Percentiles rank a stretch among this genome's conserved stretches.
These are phyloP conservation scores for Caenorhabditis uteleia DNA, from an alignment of 2,888 invertebrate species.

Conservation along the genomic window DNA sequence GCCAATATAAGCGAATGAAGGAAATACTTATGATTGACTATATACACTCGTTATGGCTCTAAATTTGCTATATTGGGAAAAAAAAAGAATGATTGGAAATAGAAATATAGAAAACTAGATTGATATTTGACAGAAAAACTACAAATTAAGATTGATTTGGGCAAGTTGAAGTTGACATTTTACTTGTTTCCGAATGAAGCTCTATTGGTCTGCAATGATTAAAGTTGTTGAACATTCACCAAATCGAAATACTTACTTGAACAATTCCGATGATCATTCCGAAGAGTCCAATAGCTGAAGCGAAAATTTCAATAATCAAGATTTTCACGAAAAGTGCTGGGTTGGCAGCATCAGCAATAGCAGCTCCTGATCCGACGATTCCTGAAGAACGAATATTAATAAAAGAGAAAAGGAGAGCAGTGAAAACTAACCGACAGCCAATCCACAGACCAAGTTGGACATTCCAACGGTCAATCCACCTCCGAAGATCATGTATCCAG, in stretches of 20 bases:
- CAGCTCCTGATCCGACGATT: constrained; percentile 96
- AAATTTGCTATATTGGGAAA: too few relatives aligned
- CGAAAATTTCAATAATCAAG: constrained; percentile 97
- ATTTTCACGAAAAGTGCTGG: constrained; percentile 95
- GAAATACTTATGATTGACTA: too few relatives aligned
- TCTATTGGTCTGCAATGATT: constrained; percentile 58
- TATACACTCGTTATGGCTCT: background rate
- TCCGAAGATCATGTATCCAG: constrained; percentile 92
- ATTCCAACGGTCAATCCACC: constrained; percentile 93
- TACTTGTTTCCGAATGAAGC: constrained; percentile 55
- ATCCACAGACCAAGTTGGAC: constrained; percentile 92
- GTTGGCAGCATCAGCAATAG: constrained; percentile 96
- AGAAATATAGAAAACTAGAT: background rate
- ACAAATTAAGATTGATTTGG: constrained; percentile 11
- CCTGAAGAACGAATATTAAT: constrained; percentile 73
- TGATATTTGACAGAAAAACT: constrained; percentile 11
- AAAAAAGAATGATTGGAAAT: too few relatives aligned
- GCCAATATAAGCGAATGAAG: too few relatives aligned
- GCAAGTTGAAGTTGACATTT: constrained; percentile 2
- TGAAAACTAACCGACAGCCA: constrained; percentile 77
- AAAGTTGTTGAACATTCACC: background rate
- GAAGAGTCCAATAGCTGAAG: constrained; percentile 96
- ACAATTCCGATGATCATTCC: constrained; percentile 94
- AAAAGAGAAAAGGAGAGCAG: constrained; percentile 3
- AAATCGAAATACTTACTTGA: constrained; percentile 41